Evolutionary conservation across 2,888 invertebrate genomes (phyloP).

Genomic region (Rhagonycha fulva): DNA sequence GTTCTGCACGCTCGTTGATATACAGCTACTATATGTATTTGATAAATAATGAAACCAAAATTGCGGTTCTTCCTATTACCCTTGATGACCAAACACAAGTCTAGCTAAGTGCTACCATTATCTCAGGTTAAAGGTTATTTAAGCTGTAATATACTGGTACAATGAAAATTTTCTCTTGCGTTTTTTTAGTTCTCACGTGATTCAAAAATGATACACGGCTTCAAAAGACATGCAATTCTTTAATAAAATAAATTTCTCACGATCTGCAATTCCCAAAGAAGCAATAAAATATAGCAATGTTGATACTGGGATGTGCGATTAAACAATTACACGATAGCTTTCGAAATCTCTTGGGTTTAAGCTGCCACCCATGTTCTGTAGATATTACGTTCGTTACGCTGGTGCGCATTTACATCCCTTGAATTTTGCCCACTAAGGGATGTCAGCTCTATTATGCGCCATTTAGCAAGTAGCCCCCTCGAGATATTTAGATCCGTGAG

Average conservation of each 20-base stretch:
- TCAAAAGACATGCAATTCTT: background rate
- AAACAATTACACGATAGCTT: slow-evolving; percentile 31
- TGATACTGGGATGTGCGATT: slow-evolving; percentile 32
- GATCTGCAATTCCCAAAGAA: slow-evolving; percentile 8
- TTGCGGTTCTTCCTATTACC: slow-evolving; percentile 31
- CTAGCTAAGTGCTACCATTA: slow-evolving; percentile 38
- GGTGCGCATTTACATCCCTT: slow-evolving; percentile 19
- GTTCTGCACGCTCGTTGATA: slow-evolving; percentile 26
- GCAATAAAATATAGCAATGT: slow-evolving; percentile 31
- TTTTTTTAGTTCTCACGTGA: background rate
- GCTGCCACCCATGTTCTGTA: slow-evolving; percentile 20
- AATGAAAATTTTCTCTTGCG: background rate
- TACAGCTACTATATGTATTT: slow-evolving; percentile 22
- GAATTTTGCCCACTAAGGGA: slow-evolving; percentile 33
- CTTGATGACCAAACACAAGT: slow-evolving; percentile 29
- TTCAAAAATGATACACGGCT: background rate
- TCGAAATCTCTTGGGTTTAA: slow-evolving; percentile 20
- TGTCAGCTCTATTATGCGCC: slow-evolving; percentile 39
- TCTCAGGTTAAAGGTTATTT: slow-evolving; percentile 34
- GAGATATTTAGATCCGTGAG: slow-evolving; percentile 35
- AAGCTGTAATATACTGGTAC: slow-evolving; percentile 24
- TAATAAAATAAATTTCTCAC: slow-evolving; percentile 8
- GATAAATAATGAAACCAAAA: slow-evolving; percentile 24
- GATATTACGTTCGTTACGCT: slow-evolving; percentile 21
- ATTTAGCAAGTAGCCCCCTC: slow-evolving; percentile 39